phyloP scores from a whole-genome alignment of 2,113 vertebrate genomes.

The Ailurus styani region DNA sequence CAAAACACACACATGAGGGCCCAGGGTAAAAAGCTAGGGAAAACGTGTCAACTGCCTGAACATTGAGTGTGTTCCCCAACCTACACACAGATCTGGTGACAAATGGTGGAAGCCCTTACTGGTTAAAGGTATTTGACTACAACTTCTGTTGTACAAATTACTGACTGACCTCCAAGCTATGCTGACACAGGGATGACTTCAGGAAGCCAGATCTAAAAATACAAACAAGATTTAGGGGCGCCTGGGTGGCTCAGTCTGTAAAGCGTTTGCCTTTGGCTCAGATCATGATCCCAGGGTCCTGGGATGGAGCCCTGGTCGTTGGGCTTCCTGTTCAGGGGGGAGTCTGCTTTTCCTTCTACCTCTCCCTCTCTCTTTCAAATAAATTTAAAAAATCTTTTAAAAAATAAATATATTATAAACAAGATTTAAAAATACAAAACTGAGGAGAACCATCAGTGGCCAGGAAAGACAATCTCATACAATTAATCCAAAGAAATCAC shows the following conservation, averaged over 20 bases:
- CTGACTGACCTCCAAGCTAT: neutral
- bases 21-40: neutral
- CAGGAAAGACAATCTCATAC: neutral
- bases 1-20: neutral
- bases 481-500: neutral
- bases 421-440: neutral
- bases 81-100: neutral
- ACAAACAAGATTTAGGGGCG: neutral
- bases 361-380: no score
- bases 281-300: neutral
- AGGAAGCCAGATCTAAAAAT: neutral
- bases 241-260: neutral
- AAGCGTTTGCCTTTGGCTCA: neutral
- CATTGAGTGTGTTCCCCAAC: neutral
- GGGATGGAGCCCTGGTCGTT: no score
- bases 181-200: neutral
- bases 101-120: neutral
- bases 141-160: neutral
- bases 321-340: no score
- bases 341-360: neutral
- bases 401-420: neutral
- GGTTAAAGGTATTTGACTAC: neutral
- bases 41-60: neutral
- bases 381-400: neutral
- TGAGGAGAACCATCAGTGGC: neutral